A percentile compares a stretch with the other conserved stretches of the same genome.
phyloP scores from a whole-genome alignment of 2,888 invertebrate genomes.

The Bombylius discolor region DNA sequence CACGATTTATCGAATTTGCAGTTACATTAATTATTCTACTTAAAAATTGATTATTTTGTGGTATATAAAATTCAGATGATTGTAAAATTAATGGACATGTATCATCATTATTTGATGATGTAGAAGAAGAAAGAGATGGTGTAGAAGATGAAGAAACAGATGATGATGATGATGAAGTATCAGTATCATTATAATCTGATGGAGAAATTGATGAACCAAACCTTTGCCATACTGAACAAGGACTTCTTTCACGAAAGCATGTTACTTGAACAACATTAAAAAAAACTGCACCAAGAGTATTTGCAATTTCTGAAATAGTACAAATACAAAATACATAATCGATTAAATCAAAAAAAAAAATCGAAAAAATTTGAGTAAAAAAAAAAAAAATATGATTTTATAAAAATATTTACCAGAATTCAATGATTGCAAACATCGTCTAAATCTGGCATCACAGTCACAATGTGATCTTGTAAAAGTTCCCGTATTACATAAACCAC shows the following conservation, averaged over 20 bases:
- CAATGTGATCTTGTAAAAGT: constrained; percentile 60
- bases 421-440: constrained; percentile 51
- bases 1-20: background rate
- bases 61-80: constrained; percentile 30
- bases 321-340: background rate
- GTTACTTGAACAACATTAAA: constrained; percentile 62
- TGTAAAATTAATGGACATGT: constrained; percentile 26
- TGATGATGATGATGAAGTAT: background rate
- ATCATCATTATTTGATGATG: constrained; percentile 8
- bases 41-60: constrained; percentile 18
- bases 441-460: constrained; percentile 58
- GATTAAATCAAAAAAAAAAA: background rate
- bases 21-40: background rate
- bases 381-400: no score
- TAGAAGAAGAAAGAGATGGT: background rate
- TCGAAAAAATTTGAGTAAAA: background rate
- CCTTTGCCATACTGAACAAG: constrained; percentile 45
- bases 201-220: constrained; percentile 24
- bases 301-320: constrained; percentile 44
- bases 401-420: constrained; percentile 38
- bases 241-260: constrained; percentile 46
- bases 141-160: background rate
- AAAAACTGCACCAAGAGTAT: constrained; percentile 57
- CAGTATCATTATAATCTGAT: background rate
- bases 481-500: constrained; percentile 54